Base-by-base conservation (phyloP, 2,797 vertebrate species). In the Mastacembelus armatus region DNA sequence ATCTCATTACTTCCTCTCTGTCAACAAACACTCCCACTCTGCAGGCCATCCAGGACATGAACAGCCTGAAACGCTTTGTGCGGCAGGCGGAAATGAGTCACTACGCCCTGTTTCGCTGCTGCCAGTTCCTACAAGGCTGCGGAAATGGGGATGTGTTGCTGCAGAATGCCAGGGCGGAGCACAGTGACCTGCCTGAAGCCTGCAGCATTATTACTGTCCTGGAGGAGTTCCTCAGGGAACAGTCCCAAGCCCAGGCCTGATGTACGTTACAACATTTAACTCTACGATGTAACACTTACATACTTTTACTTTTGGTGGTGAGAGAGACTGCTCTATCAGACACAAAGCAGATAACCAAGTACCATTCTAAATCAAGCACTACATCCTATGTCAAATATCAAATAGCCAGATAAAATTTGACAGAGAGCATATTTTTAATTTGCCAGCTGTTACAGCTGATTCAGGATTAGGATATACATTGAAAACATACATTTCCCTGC, bases 1-100 rank as follows among this genome's bases (percentile, higher is more conserved):
- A 7, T 7, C 39, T 38, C 2, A 2, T 36, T 42, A 44, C 36
- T 52, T 51, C 47, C 24, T 69, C 12, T 67, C 10, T 24, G 5
- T 24, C 7, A 27, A 56, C 26, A 54, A 19, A 40, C 4, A 1
- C 26, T 65, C 2, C 18, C 15, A 4, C 24, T 16, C 19, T 33
- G 14, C 93, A 99, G 98, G 97, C 97, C 56, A 99, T 99, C 71
- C 98, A 99, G 90, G 97, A 99, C 85, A 97, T 97, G 92, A 99
- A 99, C 94, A 97, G 96, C 87, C 92, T 99, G 88, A 99, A 99
- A 92, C 94, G 98, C 29, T 97, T 96, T 38, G 95, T 99, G 86
- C 95, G 95, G 0, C 98, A 98, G 92, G 97, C 98, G 0, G 98
- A 99, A 91, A 98, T 94, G 95, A 98, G 95, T 87, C 97, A 99